phyloP scores from a whole-genome alignment of 1,140 invertebrate species.

The Bradysia coprophila region DNA sequence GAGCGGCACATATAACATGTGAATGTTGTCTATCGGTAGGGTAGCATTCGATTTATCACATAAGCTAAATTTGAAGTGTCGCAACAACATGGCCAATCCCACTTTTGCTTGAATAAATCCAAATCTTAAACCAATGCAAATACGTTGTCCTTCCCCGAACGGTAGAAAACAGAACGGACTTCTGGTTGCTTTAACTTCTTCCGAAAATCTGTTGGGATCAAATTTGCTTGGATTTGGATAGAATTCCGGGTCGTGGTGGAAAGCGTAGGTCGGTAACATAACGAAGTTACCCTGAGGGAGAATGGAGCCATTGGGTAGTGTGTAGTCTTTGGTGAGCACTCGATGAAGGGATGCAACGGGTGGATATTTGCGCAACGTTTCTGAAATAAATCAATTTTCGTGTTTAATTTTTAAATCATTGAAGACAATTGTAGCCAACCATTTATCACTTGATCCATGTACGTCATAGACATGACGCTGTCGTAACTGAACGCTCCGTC shows the following conservation, averaged over 20 bases:
- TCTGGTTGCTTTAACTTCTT: slow-evolving; percentile 22
- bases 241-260: slow-evolving; percentile 31
- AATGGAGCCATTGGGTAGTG: slow-evolving; percentile 20
- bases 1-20: background rate
- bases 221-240: slow-evolving; percentile 32
- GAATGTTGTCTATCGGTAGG: background rate
- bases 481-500: slow-evolving; percentile 26
- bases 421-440: slow-evolving; percentile 7
- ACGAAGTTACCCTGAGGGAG: slow-evolving; percentile 28
- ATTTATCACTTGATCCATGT: slow-evolving; percentile 21
- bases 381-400: slow-evolving; percentile 6
- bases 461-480: slow-evolving; percentile 20
- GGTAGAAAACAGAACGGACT: slow-evolving; percentile 32
- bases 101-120: slow-evolving; percentile 24
- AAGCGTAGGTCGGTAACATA: slow-evolving; percentile 28
- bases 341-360: slow-evolving; percentile 16
- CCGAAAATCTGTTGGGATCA: slow-evolving; percentile 32
- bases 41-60: background rate
- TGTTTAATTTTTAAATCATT: background rate
- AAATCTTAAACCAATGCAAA: slow-evolving; percentile 36
- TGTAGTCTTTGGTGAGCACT: slow-evolving; percentile 23
- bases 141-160: slow-evolving; percentile 45
- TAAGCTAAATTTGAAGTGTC: slow-evolving; percentile 13
- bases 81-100: slow-evolving; percentile 19
- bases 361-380: slow-evolving; percentile 13